Evolutionary conservation across 2,888 invertebrate genomes (phyloP), one percentile per base, ranked within the genome.

Genomic region (Lagria hirta): DNA sequence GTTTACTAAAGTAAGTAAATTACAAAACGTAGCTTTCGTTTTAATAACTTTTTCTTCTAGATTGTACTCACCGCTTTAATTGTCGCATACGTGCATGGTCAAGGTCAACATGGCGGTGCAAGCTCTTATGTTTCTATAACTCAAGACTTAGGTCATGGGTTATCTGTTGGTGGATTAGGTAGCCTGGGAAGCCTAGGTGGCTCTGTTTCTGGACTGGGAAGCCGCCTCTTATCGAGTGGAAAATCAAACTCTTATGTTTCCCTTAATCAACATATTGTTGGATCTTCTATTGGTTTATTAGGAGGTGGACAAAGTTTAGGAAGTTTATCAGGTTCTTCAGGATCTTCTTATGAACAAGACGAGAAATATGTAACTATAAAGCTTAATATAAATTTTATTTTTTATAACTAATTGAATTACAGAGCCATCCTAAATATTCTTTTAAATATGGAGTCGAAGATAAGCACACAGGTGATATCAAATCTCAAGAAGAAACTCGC

Each of bases 371-470:
- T 32, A 32, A 32, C 20, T 16, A 7, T 6, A 11, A 27, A 27
- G 2, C 15, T 15, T 2, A 27, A 2, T 5, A 16, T 3, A 10
- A 27, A 13, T 27, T 15, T 10, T 2, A 7, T 14, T 20, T 18
- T 32, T 5, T 20, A 20, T 18, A 20, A 32, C 12, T 36, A 20
- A 11, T 15, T 16, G 7, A 21, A 21, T 21, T 34, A 7, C 49
- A 66, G 64, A 59, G 78, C 5, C 76, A 78, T 61, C 81, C 81
- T 17, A 80, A 81, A 66, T 82, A 82, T 59, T 76, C 79, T 23
- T 82, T 78, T 66, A 79, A 81, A 48, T 82, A 82, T 24, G 79
- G 79, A 26, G 80, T 80, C 15, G 75, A 78, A 49, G 79, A 79
- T 60, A 76, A 77, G 58, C 78, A 79, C 61, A 78, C 76, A 2